Evolutionary conservation across 2,113 vertebrate genomes (phyloP).

Genomic region (Megatriorchis doriae): DNA sequence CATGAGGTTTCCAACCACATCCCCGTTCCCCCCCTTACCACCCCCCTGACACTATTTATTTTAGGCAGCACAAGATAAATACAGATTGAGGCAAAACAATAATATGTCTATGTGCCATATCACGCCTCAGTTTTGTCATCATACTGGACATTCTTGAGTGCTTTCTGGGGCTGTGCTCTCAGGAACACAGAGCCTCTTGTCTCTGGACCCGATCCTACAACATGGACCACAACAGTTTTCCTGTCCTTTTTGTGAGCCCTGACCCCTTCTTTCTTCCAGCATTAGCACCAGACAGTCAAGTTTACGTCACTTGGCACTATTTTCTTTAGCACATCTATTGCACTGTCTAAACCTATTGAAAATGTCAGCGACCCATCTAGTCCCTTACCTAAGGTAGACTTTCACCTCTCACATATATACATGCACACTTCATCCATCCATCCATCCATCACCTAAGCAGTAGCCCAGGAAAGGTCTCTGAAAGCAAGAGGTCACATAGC

Average conservation of each 20-base stretch:
- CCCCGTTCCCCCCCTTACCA: not conserved
- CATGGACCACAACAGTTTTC: not conserved
- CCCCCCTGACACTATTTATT: not conserved
- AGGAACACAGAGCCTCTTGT: not conserved
- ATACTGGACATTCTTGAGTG: not conserved
- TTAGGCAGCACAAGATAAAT: not conserved
- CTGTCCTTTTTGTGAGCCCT: not conserved
- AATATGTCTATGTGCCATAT: not conserved
- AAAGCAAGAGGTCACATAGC: not conserved
- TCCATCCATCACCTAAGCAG: not conserved
- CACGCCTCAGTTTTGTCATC: not conserved
- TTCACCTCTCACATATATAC: not conserved
- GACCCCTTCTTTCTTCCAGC: not conserved
- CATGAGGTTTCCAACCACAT: constrained; percentile 1
- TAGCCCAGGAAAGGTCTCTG: not conserved
- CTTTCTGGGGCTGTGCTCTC: not conserved
- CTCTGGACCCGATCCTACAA: not conserved
- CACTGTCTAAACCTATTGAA: not conserved
- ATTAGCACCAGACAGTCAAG: not conserved
- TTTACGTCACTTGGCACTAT: not conserved
- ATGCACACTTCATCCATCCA: not conserved
- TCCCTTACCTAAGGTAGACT: not conserved
- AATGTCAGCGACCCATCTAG: not conserved
- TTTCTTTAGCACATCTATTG: not conserved
- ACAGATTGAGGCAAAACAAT: constrained; percentile 29